Base-by-base conservation (phyloP, 2,888 invertebrate species). In the Archaeoteleia sp. region DNA sequence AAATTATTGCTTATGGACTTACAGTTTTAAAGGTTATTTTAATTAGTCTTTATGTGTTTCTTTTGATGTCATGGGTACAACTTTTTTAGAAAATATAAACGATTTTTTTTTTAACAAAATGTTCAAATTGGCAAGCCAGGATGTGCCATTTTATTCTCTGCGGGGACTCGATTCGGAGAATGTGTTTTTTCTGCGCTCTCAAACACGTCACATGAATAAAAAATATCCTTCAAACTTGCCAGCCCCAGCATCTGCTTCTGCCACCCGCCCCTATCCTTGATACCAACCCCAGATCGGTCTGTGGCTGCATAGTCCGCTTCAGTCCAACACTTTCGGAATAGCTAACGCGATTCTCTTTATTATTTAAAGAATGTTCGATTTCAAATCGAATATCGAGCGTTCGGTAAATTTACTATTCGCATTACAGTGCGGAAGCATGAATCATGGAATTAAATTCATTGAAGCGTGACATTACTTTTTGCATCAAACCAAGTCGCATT, bases 131-230 rank as follows among this genome's bases (percentile, higher is more conserved):
- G 40, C 62, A 65, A 46, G 40, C 45, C 48, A 51, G 62, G 57
- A 53, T 60, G 48, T 66, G 42, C 60, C 54, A 48, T 66, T 63
- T 49, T 53, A 17, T 48, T 40, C 54, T 54, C 58, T 43, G 53
- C 51, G 66, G 49, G 71, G 53, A 46, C 75, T 74, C 74, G 62
- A 81, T 82, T 76, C 75, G 73, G 67, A 76, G 82, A 83, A 82
- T 82, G 82, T 82, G 79, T 81, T 83, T 82, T 79, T 83, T 82
- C 79, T 81, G 77, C 82, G 76, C 82, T 79, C 83, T 83, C 81
- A 77, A 80, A 80, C 79, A 81, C 83, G 82, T 83, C 82, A 75
- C 82, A 83, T 84, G 82, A 83, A 83, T 84, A 84, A 84, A 82
- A 82, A 84, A 84, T 83, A 81, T 81, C 82, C 81, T 82, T 83